Evolutionary conservation across 2,113 vertebrate genomes (phyloP), one percentile per base, ranked within the genome.

Genomic region (Clarias batrachus): DNA sequence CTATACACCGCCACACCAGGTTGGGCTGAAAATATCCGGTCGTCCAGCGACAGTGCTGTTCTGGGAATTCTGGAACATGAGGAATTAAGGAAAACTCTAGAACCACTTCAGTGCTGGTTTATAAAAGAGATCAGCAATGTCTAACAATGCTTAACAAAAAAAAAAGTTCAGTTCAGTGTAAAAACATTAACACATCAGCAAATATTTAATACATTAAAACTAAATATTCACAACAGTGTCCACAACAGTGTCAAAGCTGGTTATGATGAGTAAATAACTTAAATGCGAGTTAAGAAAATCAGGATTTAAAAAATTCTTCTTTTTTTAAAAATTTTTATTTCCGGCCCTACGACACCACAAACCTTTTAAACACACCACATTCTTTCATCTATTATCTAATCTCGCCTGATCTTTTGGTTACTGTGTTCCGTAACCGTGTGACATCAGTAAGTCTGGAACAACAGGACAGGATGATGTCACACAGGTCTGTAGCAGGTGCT

Each of bases 1-100:
- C 94, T 94, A 90, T 95, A 95, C 87, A 96, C 91, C 37, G 95
- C 87, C 66, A 95, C 92, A 83, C 93, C 94, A 65, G 95, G 90
- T 92, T 95, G 95, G 81, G 94, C 83, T 78, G 94, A 85, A 91
- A 95, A 96, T 94, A 96, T 92, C 81, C 94, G 92, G 3, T 96
- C 95, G 25, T 96, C 95, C 90, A 95, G 92, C 41, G 94, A 92
- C 56, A 92, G 90, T 88, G 94, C 94, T 91, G 93, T 93, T 62
- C 94, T 92, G 52, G 91, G 87, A 84, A 96, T 94, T 93, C 95
- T 96, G 91, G 85, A 86, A 80, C 85, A 85, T 59, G 59, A 27
- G 59, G 60, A 41, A 83, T 95, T 93, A 93, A 94, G 91, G 94
- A 93, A 91, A 93, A 89, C 81, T 76, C 84, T 59, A 54, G 62